These are phyloP conservation scores for Eristalis tenax DNA, from an alignment of 2,888 invertebrate species.

Conservation along the genomic window DNA sequence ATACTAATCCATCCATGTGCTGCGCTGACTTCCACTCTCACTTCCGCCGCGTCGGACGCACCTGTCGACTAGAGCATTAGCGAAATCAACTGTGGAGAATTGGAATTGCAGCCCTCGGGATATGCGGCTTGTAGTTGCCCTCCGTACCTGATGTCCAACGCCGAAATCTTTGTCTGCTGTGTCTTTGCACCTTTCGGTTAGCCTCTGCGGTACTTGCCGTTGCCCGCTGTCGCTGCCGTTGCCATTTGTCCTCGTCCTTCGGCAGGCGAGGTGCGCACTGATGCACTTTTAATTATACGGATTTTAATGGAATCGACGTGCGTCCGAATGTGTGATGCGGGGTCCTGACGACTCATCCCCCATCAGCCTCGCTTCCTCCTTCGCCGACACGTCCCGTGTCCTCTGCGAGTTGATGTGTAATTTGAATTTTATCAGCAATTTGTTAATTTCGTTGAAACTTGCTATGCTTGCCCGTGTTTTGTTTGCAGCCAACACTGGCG, in stretches of 20 bases:
- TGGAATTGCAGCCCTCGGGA: constrained; percentile 61
- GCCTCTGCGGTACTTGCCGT: constrained; percentile 13
- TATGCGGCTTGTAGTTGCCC: constrained; percentile 44
- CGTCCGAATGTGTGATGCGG: constrained; percentile 28
- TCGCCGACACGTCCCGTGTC: neutral
- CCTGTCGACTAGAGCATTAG: constrained; percentile 69
- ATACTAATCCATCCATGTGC: constrained; percentile 41
- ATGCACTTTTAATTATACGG: constrained; percentile 71
- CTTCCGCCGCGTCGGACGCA: constrained; percentile 14
- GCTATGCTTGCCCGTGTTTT: constrained; percentile 3
- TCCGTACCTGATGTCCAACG: constrained; percentile 1
- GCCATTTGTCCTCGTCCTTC: neutral
- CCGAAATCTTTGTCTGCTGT: constrained; percentile 61
- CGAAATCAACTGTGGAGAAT: constrained; percentile 69
- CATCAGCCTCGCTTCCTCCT: constrained; percentile 22
- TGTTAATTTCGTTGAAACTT: constrained; percentile 61
- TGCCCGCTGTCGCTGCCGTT: constrained; percentile 11
- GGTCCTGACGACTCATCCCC: neutral
- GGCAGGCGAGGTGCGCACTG: constrained; percentile 45
- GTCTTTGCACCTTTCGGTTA: constrained; percentile 65
- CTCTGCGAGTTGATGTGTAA: constrained; percentile 9
- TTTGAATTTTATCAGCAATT: constrained; percentile 68
- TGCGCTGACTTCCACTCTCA: neutral
- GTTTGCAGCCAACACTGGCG: constrained; percentile 6
- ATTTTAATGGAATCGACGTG: constrained; percentile 65